A percentile compares a stretch with the other conserved stretches of the same genome.
Conservation (phyloP, 2,113 vertebrate genomes). For the Monarcha castaneiventris region DNA sequence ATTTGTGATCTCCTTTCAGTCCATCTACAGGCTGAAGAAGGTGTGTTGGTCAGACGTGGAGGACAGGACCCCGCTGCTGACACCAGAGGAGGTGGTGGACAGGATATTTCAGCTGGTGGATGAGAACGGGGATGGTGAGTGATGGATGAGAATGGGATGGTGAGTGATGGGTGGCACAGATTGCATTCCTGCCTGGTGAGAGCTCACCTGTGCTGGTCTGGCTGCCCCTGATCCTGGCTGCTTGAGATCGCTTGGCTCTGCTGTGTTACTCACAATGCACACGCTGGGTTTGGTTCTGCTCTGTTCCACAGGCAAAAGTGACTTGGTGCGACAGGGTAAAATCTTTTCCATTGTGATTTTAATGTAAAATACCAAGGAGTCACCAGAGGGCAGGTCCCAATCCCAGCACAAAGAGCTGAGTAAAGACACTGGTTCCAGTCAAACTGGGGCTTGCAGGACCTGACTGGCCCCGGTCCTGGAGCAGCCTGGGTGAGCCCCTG, state of each 20-base stretch:
- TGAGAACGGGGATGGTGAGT: constrained; percentile 92
- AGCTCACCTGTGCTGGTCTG: background rate
- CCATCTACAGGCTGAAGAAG: constrained; percentile 92
- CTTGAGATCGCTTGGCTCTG: background rate
- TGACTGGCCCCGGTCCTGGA: background rate
- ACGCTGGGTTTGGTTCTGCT: background rate
- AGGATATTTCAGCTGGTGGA: constrained; percentile 95
- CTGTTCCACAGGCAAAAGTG: background rate
- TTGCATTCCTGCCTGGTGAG: background rate
- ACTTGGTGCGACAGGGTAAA: background rate
- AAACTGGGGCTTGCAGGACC: background rate
- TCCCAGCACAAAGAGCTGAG: background rate
- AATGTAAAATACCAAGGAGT: background rate
- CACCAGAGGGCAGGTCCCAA: background rate
- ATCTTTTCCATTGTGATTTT: background rate
- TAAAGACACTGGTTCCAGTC: background rate
- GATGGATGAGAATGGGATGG: constrained; percentile 75
- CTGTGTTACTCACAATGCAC: background rate
- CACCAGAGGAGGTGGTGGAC: constrained; percentile 91
- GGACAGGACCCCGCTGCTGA: constrained; percentile 80
- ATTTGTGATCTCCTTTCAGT: constrained; percentile 60
- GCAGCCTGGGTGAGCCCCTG: background rate
- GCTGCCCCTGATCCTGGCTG: background rate
- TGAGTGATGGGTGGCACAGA: constrained; percentile 48
- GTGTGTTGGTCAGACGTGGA: constrained; percentile 81